These are phyloP conservation scores for Cephalopachus bancanus DNA, from an alignment of 2,797 vertebrate genomes.

Conservation along the genomic window DNA sequence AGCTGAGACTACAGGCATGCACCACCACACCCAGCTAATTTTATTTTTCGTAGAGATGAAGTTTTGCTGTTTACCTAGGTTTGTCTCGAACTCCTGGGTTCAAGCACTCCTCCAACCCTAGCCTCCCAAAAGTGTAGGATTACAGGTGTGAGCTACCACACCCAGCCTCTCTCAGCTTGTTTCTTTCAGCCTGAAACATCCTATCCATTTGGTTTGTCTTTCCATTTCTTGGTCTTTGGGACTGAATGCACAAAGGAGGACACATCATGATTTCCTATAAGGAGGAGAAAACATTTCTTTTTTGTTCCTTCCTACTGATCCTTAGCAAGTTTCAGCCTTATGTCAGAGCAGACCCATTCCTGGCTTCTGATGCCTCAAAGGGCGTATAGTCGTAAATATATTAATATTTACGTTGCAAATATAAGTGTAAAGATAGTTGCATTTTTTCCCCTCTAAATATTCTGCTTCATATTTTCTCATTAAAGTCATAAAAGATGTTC, in stretches of 20 bases:
- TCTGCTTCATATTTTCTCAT: conserved; percentile 33
- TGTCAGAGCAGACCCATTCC: conserved; percentile 30
- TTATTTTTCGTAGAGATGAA: too few relatives aligned
- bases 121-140: too few relatives aligned
- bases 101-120: too few relatives aligned
- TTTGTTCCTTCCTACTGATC: conserved; percentile 48
- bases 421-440: not conserved
- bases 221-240: conserved; percentile 1
- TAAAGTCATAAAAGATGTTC: conserved; percentile 34
- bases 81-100: too few relatives aligned
- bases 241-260: conserved; percentile 30
- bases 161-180: not conserved
- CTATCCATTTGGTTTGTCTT: conserved; percentile 44
- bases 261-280: conserved; percentile 59
- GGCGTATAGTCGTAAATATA: conserved; percentile 44
- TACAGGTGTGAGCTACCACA: too few relatives aligned
- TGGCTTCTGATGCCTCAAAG: conserved; percentile 53
- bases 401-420: conserved; percentile 40
- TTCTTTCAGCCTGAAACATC: conserved; percentile 63
- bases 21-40: too few relatives aligned
- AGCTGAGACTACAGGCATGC: too few relatives aligned
- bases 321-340: conserved; percentile 38
- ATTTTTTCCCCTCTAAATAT: not conserved
- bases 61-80: too few relatives aligned
- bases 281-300: conserved; percentile 46